Evolutionary conservation across 1,140 invertebrate genomes (phyloP), one percentile per base, ranked within the genome.

Genomic region (Delia radicum): DNA sequence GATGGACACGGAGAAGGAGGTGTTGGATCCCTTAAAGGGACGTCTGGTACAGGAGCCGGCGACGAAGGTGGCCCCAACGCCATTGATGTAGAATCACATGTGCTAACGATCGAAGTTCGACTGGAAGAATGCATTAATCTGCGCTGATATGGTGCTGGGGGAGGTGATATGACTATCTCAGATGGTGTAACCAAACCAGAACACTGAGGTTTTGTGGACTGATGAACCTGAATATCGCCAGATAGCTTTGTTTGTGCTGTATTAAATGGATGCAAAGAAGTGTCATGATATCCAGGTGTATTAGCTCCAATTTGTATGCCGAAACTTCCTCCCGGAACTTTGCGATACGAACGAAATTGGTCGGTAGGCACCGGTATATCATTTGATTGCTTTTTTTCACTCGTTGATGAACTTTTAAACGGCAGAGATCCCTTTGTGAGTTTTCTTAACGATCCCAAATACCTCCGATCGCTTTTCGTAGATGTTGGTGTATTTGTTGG

Each of bases 301-400:
- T 86, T 86, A n/a, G 85, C 79, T 3, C 85, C 85, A 28, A 86
- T 83, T 28, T 86, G 85, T 6, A 86, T 79, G 37, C 85, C 85
- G 63, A 79, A 84, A 63, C 81, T 86, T 26, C 84, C 84, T 8
- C 83, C 85, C 6, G 87, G 87, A 29, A 92, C 91, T 82, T 92
- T 90, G 78, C 92, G 86, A 76, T 93, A 94, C 78, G 91, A 93
- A 73, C 92, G 88, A 83, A 93, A 94, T 80, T 93, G 92, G n/a
- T 92, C 91, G 1, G 92, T 94, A 24, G 92, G 92, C 26, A 94
- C 91, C 6, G 92, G 92, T 31, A 92, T 87, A 79, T 90, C 87
- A 67, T 89, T 80, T 86, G 90, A 87, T 88, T 90, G 79, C 87
- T 86, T 85, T 81, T 81, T 82, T 46, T 81, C 80, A 72, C 78